phyloP scores from a whole-genome alignment of 37 sponge, comb jelly and placozoan genomes.

The Chondrilla cf. caribensis region DNA sequence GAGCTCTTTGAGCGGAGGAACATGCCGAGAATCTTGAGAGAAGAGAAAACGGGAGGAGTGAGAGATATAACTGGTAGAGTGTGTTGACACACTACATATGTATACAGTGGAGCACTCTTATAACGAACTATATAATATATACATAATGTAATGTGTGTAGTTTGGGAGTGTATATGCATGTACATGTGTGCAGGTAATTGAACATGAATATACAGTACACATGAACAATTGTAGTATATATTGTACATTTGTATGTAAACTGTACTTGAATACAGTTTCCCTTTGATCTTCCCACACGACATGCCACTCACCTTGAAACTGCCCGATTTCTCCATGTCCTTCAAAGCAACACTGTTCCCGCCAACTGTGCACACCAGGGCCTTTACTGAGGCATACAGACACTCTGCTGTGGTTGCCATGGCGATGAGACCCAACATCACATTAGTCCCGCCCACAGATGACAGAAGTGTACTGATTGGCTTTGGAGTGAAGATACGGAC shows the following conservation, averaged over 20 bases:
- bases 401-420: constrained; percentile 81
- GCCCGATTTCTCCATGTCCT: constrained; percentile 85
- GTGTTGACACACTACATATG: no score
- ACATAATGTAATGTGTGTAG: no score
- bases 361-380: constrained; percentile 81
- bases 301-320: constrained; percentile 80
- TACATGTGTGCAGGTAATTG: no score
- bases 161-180: no score
- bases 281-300: no score
- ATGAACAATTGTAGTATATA: no score
- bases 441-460: constrained; percentile 78
- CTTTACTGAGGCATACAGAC: constrained; percentile 87
- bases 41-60: not conserved
- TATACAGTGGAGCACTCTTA: no score
- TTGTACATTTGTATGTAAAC: no score
- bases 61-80: not conserved
- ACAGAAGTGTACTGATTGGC: constrained; percentile 56
- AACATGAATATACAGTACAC: no score
- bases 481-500: constrained; percentile 36
- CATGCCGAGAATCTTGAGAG: constrained; percentile 74
- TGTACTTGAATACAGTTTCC: no score
- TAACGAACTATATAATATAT: no score
- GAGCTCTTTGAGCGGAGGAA: constrained; percentile 57
- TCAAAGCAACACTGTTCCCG: constrained; percentile 58
- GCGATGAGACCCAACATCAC: constrained; percentile 87